Evolutionary conservation across 2,797 vertebrate genomes (phyloP), one percentile per base, ranked within the genome.

Genomic region (Epinephelus malabaricus): DNA sequence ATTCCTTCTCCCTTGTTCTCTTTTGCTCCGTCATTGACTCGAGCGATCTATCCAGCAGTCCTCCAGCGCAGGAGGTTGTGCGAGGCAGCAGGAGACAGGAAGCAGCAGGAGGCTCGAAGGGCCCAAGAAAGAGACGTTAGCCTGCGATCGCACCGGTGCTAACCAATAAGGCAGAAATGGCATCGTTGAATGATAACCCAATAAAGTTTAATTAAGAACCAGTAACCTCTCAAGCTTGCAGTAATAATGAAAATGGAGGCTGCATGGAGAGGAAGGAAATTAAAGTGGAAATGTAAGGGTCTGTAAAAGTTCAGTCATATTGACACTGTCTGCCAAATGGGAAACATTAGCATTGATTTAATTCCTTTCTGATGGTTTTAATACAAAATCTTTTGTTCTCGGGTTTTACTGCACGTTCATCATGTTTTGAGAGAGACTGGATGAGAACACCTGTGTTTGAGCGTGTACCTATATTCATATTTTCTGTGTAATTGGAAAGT

Each of bases 171-270:
- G 51, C 82, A 86, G 86, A 83, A 89, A 91, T 73, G 78, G 89
- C 89, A 86, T 84, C 13, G 43, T 78, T 92, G 87, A 93, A 92
- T 90, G 92, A 94, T 92, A 95, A 93, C 86, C 89, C 64, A 88
- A 90, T 93, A 84, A 92, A 92, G 92, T 93, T 92, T 91, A 94
- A 95, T 95, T 92, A 95, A 92, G 86, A 91, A 90, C 78, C 85
- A 77, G 86, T 91, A 87, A 92, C 92, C 92, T 94, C 91, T 91
- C 91, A 81, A 88, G 89, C 86, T 90, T 90, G 73, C 30, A 68
- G 73, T 72, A 84, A 90, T 94, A 93, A 92, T 92, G 82, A 80
- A 91, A 89, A 88, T 83, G 58, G 85, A 81, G 78, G 79, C 81
- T 58, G 60, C 82, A 85, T 82, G 82, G 85, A 83, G 76, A 82